Percentiles rank a stretch among this genome's conserved stretches.
These are phyloP conservation scores for Cybosia mesomella DNA, from an alignment of 2,888 invertebrate species.

Conservation along the genomic window DNA sequence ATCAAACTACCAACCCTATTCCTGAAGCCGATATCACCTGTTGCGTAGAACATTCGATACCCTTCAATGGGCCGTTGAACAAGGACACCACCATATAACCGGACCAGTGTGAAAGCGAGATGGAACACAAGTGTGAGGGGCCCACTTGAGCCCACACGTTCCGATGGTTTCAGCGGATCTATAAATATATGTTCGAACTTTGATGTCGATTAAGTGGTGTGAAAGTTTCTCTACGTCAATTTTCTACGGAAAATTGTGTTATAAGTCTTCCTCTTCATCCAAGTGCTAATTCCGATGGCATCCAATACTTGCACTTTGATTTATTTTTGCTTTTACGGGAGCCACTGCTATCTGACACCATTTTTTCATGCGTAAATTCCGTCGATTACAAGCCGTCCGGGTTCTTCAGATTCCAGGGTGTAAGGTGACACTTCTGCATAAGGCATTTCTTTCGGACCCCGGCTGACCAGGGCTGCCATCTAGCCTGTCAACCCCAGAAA, in stretches of 20 bases:
- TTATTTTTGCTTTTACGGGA: too few relatives aligned
- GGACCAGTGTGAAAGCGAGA: conserved; percentile 56
- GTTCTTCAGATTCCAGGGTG: too few relatives aligned
- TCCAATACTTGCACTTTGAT: not conserved
- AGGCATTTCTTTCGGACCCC: too few relatives aligned
- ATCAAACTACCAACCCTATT: conserved; percentile 79
- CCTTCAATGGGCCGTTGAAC: conserved; percentile 80
- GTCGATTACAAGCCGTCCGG: too few relatives aligned
- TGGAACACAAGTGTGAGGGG: conserved; percentile 69
- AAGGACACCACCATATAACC: conserved; percentile 52
- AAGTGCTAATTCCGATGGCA: not conserved
- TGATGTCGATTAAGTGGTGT: conserved; percentile 53
- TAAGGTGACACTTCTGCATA: too few relatives aligned
- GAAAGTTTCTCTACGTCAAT: conserved; percentile 66
- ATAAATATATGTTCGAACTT: conserved; percentile 82
- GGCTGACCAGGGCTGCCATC: not conserved
- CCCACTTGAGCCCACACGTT: conserved; percentile 81
- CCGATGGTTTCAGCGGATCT: conserved; percentile 80
- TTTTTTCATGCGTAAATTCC: too few relatives aligned
- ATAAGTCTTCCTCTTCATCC: not conserved
- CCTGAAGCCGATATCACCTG: conserved; percentile 82
- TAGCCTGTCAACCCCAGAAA: not conserved
- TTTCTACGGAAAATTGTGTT: not conserved
- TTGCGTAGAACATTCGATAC: conserved; percentile 86
- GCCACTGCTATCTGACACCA: too few relatives aligned